Conservation (phyloP, 2,113 vertebrate species). For the Xyrauchen texanus region DNA sequence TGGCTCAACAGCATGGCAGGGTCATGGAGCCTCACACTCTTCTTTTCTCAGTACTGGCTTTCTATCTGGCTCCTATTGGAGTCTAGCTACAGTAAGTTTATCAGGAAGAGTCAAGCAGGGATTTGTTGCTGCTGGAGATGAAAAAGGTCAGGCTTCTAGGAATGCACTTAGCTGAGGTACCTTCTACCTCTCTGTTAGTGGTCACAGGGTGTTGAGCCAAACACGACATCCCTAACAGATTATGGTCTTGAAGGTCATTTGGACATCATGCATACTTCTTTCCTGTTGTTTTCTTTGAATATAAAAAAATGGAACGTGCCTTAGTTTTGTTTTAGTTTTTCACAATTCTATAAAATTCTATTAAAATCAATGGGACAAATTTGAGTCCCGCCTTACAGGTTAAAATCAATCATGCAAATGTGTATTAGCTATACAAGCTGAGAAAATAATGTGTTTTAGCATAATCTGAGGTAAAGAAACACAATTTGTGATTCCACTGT, state of each 20-base stretch:
- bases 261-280: neutral
- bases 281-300: too few species aligned
- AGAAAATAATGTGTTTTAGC: too few species aligned
- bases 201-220: constrained; percentile 63
- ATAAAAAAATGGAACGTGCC: too few species aligned
- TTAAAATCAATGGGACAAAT: too few species aligned
- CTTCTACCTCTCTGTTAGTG: constrained; percentile 67
- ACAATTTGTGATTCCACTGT: too few species aligned
- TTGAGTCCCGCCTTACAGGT: too few species aligned
- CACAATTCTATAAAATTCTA: too few species aligned
- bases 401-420: too few species aligned
- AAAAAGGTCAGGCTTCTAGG: constrained; percentile 59
- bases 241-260: constrained; percentile 62
- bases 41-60: constrained; percentile 34
- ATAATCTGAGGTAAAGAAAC: too few species aligned
- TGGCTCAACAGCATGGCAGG: constrained; percentile 54
- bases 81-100: constrained; percentile 73
- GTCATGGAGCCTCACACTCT: constrained; percentile 53
- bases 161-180: constrained; percentile 78
- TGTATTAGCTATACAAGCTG: too few species aligned
- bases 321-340: too few species aligned
- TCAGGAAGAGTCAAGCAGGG: constrained; percentile 75
- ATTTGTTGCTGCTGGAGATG: constrained; percentile 61
- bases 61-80: constrained; percentile 38
- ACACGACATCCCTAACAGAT: constrained; percentile 53